Percentiles rank a stretch among this genome's conserved stretches.
phyloP scores from a whole-genome alignment of 2,113 vertebrate species.

The Colistium nudipinnis region DNA sequence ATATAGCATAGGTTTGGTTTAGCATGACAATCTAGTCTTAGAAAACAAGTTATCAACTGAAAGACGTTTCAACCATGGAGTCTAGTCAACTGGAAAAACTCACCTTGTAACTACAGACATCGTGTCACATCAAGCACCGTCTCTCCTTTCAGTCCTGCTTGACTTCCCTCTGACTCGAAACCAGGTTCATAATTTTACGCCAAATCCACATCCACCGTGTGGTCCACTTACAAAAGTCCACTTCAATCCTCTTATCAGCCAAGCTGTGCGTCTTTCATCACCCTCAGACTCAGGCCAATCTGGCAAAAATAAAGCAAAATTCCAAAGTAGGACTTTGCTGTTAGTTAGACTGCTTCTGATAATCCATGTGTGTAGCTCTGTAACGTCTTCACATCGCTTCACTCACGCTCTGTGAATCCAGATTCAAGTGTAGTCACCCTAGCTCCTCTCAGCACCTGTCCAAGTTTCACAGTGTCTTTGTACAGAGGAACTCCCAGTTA shows the following conservation, averaged over 20 bases:
- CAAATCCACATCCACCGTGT: slow-evolving; percentile 15
- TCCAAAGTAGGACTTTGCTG: not conserved
- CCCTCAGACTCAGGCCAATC: not conserved
- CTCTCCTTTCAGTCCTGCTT: slow-evolving; percentile 15
- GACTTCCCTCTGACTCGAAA: slow-evolving; percentile 12
- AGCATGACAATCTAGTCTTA: not conserved
- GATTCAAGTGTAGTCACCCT: not conserved
- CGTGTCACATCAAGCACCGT: not conserved
- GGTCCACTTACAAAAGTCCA: slow-evolving; percentile 1
- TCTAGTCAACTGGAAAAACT: not conserved
- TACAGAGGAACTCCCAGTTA: not conserved
- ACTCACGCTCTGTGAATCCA: not conserved
- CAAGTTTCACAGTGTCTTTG: not conserved
- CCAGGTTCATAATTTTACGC: too few species aligned
- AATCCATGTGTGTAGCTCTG: not conserved
- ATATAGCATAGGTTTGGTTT: not conserved
- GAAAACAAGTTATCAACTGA: not conserved
- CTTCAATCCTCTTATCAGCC: slow-evolving; percentile 13
- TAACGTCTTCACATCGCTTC: not conserved
- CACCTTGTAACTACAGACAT: not conserved
- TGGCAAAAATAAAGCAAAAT: not conserved
- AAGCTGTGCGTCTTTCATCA: not conserved
- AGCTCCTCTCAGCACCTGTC: slow-evolving; percentile 25
- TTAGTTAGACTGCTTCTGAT: not conserved
- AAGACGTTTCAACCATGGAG: not conserved